These are phyloP conservation scores for Lota lota DNA, from an alignment of 2,113 vertebrate species.

Conservation along the genomic window DNA sequence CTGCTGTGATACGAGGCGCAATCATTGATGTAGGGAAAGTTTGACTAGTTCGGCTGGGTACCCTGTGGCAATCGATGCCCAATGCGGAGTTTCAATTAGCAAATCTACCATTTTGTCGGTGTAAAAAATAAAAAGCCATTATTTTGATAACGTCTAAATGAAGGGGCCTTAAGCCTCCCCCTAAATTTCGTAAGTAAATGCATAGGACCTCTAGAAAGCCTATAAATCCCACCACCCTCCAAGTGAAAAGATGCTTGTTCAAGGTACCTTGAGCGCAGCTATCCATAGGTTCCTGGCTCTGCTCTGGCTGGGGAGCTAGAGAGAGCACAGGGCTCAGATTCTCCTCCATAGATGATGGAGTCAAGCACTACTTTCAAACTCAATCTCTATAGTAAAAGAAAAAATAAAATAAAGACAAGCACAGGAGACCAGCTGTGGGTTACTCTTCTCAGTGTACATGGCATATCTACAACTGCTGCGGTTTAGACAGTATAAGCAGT, in stretches of 20 bases:
- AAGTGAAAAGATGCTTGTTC: slow-evolving; percentile 46
- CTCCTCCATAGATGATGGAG: slow-evolving; percentile 78
- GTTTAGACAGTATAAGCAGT: neutral
- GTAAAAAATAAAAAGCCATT: no score
- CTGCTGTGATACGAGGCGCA: no score
- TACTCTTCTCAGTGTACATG: slow-evolving; percentile 30
- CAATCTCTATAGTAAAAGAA: slow-evolving; percentile 73
- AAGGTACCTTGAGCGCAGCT: slow-evolving; percentile 82
- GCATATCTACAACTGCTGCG: slow-evolving; percentile 5
- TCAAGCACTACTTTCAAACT: slow-evolving; percentile 65
- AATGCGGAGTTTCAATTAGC: no score
- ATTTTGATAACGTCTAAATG: no score
- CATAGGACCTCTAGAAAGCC: neutral
- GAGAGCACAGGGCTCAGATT: slow-evolving; percentile 69
- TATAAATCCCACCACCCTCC: neutral
- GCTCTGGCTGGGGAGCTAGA: slow-evolving; percentile 71
- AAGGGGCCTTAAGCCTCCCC: no score
- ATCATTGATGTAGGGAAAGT: no score
- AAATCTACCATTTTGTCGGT: no score
- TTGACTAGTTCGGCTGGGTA: no score
- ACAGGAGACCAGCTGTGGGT: slow-evolving; percentile 59
- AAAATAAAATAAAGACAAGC: slow-evolving; percentile 62
- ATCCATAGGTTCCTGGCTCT: slow-evolving; percentile 77
- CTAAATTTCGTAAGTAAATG: no score
- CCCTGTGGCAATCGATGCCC: no score